Base-by-base conservation (phyloP, 1,140 invertebrate species). In the Listronotus oregonensis region DNA sequence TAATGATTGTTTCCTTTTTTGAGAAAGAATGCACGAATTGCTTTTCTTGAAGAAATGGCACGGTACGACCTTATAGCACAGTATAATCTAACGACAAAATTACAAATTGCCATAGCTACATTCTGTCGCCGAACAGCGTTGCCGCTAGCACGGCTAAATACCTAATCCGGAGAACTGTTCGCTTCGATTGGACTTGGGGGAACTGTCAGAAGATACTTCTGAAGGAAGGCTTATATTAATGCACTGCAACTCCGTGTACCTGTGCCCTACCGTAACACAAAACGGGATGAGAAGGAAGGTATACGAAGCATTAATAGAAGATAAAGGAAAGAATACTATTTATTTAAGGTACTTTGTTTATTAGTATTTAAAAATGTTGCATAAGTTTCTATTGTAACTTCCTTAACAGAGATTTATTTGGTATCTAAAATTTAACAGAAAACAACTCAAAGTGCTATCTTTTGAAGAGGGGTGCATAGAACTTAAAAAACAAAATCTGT, bases 181-280 rank as follows among this genome's bases (percentile, higher is more conserved):
- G 91, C 89, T 7, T 80, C 89, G 52, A 85, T 93, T 78, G 83
- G 80, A 51, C 76, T 93, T 31, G 84, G 84, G 87, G 73, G 88
- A 90, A 72, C 81, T 95, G 14, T 93, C 91, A 0, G 92, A 94
- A 79, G 93, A 95, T 73, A 92, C 91, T 3, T 87, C 90, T 15
- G 89, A 91, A 27, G 93, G 93, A 0, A 81, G 92, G 39, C 81
- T 95, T 0, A 88, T 95, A 42, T 77, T 94, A 5, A 90, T 89
- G 70, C 92, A 91, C 73, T 93, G 92, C 75, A 89, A 86, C 54
- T 87, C 84, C 42, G 87, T 92, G 11, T 71, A 67, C 57, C 54
- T 73, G 11, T 66, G 47, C 40, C 63, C 40, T 9, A 61, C 52
- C 14, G 56, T 32, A 50, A 43, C n/a, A 18, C 60, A 44, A 11